phyloP scores from a whole-genome alignment of 2,797 vertebrate species.

The Rhadinocentrus ornatus region DNA sequence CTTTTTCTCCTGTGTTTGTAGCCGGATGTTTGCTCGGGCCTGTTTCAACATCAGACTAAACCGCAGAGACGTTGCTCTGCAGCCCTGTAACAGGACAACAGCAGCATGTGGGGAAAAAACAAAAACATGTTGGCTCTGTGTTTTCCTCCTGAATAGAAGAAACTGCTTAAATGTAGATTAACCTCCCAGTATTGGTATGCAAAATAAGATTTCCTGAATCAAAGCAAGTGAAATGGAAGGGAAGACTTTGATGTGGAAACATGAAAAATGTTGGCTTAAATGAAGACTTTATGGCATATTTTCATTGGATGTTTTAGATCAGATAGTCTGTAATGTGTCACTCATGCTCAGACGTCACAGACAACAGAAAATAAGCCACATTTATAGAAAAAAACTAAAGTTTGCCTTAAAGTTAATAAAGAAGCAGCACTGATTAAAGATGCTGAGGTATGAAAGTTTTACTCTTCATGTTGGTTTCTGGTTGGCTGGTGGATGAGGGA shows the following conservation, averaged over 20 bases:
- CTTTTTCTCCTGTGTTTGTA: constrained; percentile 17
- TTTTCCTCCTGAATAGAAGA: background rate
- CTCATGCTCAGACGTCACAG: background rate
- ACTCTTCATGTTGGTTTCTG: too few species aligned
- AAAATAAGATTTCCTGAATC: background rate
- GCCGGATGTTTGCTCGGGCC: background rate
- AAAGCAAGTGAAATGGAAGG: background rate
- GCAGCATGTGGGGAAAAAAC: background rate
- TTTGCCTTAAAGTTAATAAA: too few species aligned
- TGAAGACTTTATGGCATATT: background rate
- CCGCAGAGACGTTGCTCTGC: background rate
- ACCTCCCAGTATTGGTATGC: background rate
- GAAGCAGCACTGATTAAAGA: too few species aligned
- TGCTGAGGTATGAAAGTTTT: too few species aligned
- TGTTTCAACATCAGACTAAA: constrained; percentile 26
- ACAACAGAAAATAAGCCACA: too few species aligned
- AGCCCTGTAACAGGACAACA: background rate
- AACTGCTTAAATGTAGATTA: background rate
- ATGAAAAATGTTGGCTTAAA: background rate
- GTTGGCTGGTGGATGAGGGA: too few species aligned
- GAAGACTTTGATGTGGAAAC: background rate
- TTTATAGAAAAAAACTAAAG: too few species aligned
- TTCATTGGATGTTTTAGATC: background rate
- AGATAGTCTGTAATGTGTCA: too few species aligned
- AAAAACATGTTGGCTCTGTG: background rate